phyloP scores from a whole-genome alignment of 2,888 invertebrate genomes.

The Eurytoma californica region DNA sequence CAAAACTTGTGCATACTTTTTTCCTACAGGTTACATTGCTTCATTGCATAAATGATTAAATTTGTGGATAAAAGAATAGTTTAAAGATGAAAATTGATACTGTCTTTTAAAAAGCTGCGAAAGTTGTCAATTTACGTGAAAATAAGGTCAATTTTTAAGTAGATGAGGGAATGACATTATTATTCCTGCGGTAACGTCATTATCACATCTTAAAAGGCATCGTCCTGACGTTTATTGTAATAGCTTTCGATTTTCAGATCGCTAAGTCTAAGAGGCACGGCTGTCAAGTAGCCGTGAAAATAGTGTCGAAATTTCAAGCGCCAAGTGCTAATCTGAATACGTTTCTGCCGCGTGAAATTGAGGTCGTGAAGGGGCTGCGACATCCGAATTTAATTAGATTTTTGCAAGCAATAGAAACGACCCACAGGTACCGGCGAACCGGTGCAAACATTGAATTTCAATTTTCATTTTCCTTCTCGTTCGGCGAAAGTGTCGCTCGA shows the following conservation, averaged over 20 bases:
- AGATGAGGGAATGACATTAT: background rate
- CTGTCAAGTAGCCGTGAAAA: slow-evolving; percentile 87
- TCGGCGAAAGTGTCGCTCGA: slow-evolving; percentile 15
- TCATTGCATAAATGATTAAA: too few relatives aligned
- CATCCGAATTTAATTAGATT: slow-evolving; percentile 88
- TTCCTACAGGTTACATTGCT: too few relatives aligned
- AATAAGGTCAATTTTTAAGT: slow-evolving; percentile 1
- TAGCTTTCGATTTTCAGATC: slow-evolving; percentile 75
- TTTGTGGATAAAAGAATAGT: too few relatives aligned
- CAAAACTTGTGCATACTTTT: too few relatives aligned
- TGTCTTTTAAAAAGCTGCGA: too few relatives aligned
- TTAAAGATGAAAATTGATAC: too few relatives aligned
- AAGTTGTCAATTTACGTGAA: background rate
- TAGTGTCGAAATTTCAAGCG: slow-evolving; percentile 88
- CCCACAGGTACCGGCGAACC: slow-evolving; percentile 80
- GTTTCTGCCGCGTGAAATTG: slow-evolving; percentile 88
- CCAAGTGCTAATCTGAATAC: slow-evolving; percentile 88
- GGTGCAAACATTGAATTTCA: too few relatives aligned
- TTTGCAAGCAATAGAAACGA: slow-evolving; percentile 89
- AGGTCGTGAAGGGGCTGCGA: slow-evolving; percentile 87
- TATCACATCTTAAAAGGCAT: background rate
- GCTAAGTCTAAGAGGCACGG: slow-evolving; percentile 85
- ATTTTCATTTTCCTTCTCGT: too few relatives aligned
- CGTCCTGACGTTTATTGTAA: slow-evolving; percentile 29
- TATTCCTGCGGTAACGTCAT: background rate